A percentile compares a stretch with the other conserved stretches of the same genome.
phyloP scores from a whole-genome alignment of 2,888 invertebrate species.

The Alloscopus bannaensis region DNA sequence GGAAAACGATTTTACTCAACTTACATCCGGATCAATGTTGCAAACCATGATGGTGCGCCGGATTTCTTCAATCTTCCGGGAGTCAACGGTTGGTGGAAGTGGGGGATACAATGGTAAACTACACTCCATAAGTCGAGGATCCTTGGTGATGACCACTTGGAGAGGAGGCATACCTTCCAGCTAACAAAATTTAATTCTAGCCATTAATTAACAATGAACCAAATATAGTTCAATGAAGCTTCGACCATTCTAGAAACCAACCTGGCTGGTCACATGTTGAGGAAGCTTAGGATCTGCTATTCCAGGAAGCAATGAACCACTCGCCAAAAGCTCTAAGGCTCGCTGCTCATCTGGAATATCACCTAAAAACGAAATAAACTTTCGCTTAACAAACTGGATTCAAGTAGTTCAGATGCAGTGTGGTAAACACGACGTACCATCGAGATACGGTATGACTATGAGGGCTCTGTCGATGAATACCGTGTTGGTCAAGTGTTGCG shows the following conservation, averaged over 20 bases:
- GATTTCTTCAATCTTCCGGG: slow-evolving; percentile 95
- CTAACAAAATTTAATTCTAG: slow-evolving; percentile 71
- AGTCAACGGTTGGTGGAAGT: slow-evolving; percentile 90
- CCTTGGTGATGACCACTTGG: slow-evolving; percentile 91
- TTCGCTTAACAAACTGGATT: neutral
- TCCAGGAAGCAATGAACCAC: slow-evolving; percentile 92
- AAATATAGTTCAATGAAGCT: neutral
- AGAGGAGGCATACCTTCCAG: slow-evolving; percentile 88
- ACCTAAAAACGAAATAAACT: slow-evolving; percentile 76
- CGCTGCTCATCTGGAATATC: slow-evolving; percentile 97
- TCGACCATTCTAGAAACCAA: too few species aligned
- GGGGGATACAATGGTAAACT: slow-evolving; percentile 94
- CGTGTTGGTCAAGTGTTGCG: slow-evolving; percentile 98
- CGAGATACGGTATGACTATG: slow-evolving; percentile 93
- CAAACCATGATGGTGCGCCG: slow-evolving; percentile 92
- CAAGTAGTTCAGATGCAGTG: too few species aligned
- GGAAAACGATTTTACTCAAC: slow-evolving; percentile 8
- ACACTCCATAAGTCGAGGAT: slow-evolving; percentile 88
- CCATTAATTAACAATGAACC: neutral
- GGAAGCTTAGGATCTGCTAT: slow-evolving; percentile 92
- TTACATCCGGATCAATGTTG: slow-evolving; percentile 80
- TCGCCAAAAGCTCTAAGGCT: slow-evolving; percentile 93
- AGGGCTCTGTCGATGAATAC: slow-evolving; percentile 98
- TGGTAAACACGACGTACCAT: too few species aligned
- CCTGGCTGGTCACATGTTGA: slow-evolving; percentile 90